These are phyloP conservation scores for Orientallactaga sibirica DNA, from an alignment of 2,797 vertebrate species.

Conservation along the genomic window DNA sequence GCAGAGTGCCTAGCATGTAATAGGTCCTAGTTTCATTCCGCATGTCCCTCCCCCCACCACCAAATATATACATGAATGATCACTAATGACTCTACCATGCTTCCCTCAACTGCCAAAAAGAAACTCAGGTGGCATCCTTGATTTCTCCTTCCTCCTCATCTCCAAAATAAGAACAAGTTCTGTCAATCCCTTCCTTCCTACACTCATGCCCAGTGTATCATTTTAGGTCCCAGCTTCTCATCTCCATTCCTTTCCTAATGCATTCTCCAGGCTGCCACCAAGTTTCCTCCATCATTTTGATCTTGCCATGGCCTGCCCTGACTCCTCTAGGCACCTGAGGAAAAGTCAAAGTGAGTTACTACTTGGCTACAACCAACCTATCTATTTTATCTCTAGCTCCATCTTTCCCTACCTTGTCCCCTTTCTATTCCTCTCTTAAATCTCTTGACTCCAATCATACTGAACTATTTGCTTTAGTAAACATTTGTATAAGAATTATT, in stretches of 20 bases:
- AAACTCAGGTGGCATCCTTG: neutral
- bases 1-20: neutral
- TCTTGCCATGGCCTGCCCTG: neutral
- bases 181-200: neutral
- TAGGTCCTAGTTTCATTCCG: neutral
- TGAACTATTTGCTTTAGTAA: neutral
- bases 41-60: neutral
- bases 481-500: neutral
- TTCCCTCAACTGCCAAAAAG: neutral
- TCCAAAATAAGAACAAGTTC: neutral
- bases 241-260: neutral
- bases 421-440: neutral
- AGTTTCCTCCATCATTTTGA: neutral
- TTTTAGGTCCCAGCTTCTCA: neutral
- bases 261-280: neutral
- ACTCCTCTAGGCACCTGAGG: neutral
- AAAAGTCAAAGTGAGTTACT: neutral
- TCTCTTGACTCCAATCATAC: neutral
- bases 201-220: neutral
- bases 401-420: neutral
- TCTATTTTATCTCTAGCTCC: neutral
- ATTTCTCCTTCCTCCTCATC: neutral
- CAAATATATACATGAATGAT: neutral
- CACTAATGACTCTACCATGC: neutral
- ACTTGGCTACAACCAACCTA: neutral